Conservation (phyloP, 2,113 vertebrate genomes). For the Gasterosteus nipponicus region DNA sequence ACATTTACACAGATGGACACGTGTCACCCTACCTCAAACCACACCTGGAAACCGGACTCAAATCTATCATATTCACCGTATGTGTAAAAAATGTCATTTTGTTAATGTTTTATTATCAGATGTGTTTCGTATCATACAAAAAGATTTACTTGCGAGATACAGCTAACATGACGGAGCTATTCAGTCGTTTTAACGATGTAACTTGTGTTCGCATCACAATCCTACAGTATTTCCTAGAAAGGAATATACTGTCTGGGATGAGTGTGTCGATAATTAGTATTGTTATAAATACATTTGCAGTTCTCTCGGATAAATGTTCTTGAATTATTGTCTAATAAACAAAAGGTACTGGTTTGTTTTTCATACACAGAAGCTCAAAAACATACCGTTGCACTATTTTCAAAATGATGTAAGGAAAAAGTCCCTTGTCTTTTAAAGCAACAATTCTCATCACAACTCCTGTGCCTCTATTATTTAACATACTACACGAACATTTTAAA, state of each 20-base stretch:
- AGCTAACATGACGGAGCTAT: neutral
- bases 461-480: neutral
- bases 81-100: too few species aligned
- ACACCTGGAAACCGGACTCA: neutral
- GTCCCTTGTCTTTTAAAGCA: slow-evolving; percentile 21
- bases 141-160: neutral
- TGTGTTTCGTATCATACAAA: neutral
- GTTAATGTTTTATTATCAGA: neutral
- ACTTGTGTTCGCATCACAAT: neutral
- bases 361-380: slow-evolving; percentile 31
- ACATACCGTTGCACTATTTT: slow-evolving; percentile 26
- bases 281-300: too few species aligned
- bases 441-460: neutral
- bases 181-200: neutral
- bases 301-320: too few species aligned
- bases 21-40: slow-evolving; percentile 33
- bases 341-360: slow-evolving; percentile 62
- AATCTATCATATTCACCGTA: too few species aligned
- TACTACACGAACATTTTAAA: too few species aligned
- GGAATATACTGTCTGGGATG: neutral
- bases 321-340: too few species aligned
- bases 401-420: slow-evolving; percentile 6
- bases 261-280: neutral
- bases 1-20: neutral
- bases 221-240: neutral